Percentiles rank a stretch among this genome's conserved stretches.
Evolutionary conservation across 2,888 invertebrate genomes (phyloP).

Genomic region (Ichneumon xanthorius): DNA sequence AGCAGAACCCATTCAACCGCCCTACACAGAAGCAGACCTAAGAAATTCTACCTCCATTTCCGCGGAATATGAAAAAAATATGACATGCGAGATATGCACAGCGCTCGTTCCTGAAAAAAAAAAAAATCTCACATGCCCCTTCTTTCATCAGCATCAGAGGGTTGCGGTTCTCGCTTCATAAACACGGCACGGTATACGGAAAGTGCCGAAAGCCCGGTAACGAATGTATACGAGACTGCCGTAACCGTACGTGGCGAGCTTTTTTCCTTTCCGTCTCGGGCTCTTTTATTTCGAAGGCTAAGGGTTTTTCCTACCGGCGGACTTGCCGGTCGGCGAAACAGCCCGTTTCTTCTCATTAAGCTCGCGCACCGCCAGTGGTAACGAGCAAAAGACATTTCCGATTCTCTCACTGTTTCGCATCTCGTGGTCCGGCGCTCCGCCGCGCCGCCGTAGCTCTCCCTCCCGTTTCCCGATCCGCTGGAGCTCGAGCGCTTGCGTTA

Average conservation of each 20-base stretch:
- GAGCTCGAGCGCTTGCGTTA: conserved; percentile 36
- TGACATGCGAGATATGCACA: neutral
- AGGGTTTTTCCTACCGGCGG: conserved; percentile 41
- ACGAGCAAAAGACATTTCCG: conserved; percentile 75
- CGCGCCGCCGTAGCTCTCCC: neutral
- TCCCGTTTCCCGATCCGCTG: conserved; percentile 39
- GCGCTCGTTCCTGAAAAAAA: conserved; percentile 11
- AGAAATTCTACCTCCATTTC: neutral
- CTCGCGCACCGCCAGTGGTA: conserved; percentile 64
- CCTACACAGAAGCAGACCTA: neutral
- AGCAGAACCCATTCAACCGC: neutral
- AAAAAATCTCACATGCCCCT: neutral
- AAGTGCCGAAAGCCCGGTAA: conserved; percentile 42
- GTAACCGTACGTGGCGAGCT: conserved; percentile 18
- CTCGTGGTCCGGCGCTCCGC: conserved; percentile 48
- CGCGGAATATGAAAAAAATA: neutral
- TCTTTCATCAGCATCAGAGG: conserved; percentile 16
- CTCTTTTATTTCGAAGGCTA: conserved; percentile 61
- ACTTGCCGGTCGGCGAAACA: conserved; percentile 22
- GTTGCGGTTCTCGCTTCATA: neutral
- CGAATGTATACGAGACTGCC: conserved; percentile 27
- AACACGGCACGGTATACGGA: conserved; percentile 8
- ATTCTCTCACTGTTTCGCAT: conserved; percentile 54
- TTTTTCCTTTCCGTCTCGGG: conserved; percentile 51
- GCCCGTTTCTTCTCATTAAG: conserved; percentile 76